These are phyloP conservation scores for Borostomias antarcticus DNA, from an alignment of 2,797 vertebrate species.

Conservation along the genomic window DNA sequence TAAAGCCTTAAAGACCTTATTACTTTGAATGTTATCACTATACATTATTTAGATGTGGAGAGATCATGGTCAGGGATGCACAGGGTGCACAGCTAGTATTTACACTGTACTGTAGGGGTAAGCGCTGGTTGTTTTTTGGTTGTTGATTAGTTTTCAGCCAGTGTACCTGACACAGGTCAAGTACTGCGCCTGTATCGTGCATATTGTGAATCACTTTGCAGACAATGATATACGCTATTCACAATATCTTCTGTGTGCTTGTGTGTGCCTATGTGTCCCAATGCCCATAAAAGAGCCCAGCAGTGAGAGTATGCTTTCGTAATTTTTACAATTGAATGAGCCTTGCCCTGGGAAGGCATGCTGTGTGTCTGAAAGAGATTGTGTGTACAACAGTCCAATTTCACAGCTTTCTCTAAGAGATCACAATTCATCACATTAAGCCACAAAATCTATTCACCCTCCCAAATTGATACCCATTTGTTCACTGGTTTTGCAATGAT, in stretches of 20 bases:
- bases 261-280: neutral
- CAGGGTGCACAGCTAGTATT: neutral
- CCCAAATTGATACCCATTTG: slow-evolving; percentile 7
- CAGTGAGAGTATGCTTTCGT: neutral
- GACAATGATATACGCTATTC: too few species aligned
- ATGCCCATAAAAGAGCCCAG: too few species aligned
- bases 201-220: too few species aligned
- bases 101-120: too few species aligned
- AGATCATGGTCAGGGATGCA: neutral
- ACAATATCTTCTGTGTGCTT: neutral
- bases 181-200: too few species aligned
- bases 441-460: neutral
- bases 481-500: neutral
- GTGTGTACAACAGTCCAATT: neutral
- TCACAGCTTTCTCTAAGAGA: neutral
- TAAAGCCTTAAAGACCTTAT: slow-evolving; percentile 26
- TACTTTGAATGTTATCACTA: slow-evolving; percentile 8
- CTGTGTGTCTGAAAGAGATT: neutral
- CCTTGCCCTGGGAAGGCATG: neutral
- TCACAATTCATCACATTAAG: neutral
- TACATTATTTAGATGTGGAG: slow-evolving; percentile 33
- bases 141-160: too few species aligned
- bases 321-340: neutral
- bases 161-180: too few species aligned
- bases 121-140: too few species aligned